Evolutionary conservation across 2,113 vertebrate species (phyloP).

Genomic region (Bettongia penicillata): DNA sequence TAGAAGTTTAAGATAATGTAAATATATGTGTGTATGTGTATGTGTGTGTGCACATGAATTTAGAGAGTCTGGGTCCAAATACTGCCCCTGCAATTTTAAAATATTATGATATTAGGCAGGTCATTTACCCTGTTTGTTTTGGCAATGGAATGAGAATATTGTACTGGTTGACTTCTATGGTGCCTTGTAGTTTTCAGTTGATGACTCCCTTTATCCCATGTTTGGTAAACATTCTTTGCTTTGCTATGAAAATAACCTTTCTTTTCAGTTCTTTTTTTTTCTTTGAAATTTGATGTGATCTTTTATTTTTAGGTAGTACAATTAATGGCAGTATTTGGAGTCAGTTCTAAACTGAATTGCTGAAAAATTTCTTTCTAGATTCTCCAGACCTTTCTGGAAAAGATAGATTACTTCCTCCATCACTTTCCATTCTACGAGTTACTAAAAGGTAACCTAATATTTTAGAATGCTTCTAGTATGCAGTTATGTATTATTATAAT

Average conservation of each 20-base stretch:
- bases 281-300: not conserved
- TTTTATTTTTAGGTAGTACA: not conserved
- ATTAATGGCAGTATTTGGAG: not conserved
- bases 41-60: not conserved
- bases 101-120: not conserved
- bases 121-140: not conserved
- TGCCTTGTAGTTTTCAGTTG: not conserved
- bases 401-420: not conserved
- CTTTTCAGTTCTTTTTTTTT: not conserved
- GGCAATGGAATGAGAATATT: not conserved
- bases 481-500: not conserved
- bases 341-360: not conserved
- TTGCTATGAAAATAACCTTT: not conserved
- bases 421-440: not conserved
- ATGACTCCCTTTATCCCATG: not conserved
- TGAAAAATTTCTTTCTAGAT: not conserved
- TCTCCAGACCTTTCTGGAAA: not conserved
- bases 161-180: not conserved
- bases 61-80: not conserved
- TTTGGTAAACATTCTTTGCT: not conserved
- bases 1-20: too few species aligned
- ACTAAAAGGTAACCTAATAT: not conserved
- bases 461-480: not conserved
- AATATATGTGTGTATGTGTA: too few species aligned
- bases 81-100: not conserved